Base-by-base conservation (phyloP, 2,888 invertebrate species). In the Lasioglossum pauxillum region DNA sequence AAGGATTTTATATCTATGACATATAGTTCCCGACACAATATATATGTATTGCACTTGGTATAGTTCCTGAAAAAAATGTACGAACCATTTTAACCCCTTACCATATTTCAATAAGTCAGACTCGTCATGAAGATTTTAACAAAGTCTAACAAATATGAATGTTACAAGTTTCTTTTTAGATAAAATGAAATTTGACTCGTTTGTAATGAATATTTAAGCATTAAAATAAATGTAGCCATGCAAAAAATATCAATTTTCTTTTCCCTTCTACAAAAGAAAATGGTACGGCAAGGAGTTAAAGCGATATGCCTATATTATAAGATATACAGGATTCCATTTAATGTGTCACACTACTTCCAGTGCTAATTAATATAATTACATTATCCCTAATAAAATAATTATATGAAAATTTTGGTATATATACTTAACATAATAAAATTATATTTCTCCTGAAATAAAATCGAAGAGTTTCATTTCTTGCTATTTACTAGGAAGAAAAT, bases 61-160 rank as follows among this genome's bases (percentile, higher is more conserved):
- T 64, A 35, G 41, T 78, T 78, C 71, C 60, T 84, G 75, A 53
- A 84, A 84, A 46, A 14, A 38, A 19, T 67, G 3, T 57, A n/a
- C n/a, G 12, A n/a, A 76, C 38, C 31, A 64, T 44, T 27, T 73
- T 71, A 44, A 44, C 44, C 12, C 14, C 44, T 44, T 44, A 14
- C 44, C 4, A 14, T 44, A 14, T 44, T 14, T 44, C 44, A 14
- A 44, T 14, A 14, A 44, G 44, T 44, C 44, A 44, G 44, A 44
- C 44, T 44, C 14, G 12, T 44, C 44, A 4, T 44, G 44, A 14
- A 12, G 44, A 44, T 44, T 14, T 44, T 3, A 14, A 44, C 14
- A 14, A 44, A 44, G 14, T 44, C 14, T 14, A 44, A 44, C 44
- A 44, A 44, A 44, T 44, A 44, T 14, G 44, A 44, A 14, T 44